Evolutionary conservation across 1,140 invertebrate species (phyloP), one percentile per base, ranked within the genome.

Genomic region (Chrysomallon squamiferum): DNA sequence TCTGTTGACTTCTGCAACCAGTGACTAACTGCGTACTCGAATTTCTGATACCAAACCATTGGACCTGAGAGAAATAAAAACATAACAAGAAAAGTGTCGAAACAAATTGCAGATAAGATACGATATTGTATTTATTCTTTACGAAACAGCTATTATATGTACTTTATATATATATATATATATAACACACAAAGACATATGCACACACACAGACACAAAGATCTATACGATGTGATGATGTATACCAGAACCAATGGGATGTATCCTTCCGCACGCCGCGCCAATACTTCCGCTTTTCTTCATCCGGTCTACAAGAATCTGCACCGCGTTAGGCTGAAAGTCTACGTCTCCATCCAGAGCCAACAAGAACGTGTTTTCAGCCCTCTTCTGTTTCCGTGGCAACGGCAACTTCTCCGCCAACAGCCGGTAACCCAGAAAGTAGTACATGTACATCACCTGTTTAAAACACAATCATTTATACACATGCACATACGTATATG

Each of bases 401-500:
- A 98, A 95, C 2, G 41, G 11, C 22, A 71, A 65, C 0, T 68
- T 62, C 41, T 72, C 47, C 2, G 43, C 54, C 63, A 78, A 59
- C 5, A 78, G 60, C 30, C 66, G 65, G 47, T 76, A 71, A 29
- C 72, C 76, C 29, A 78, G 72, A 61, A 90, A 79, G 80, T 98
- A 99, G 89, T 99, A 99, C 95, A 99, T 97, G 89, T 99, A 98
- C 96, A 98, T 98, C 9, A 97, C 95, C 90, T 92, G 76, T 15
- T 68, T 2, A 41, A 43, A 47, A 47, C n/a, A n/a, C n/a, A n/a
- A n/a, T n/a, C n/a, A n/a, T n/a, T n/a, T n/a, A n/a, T n/a, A n/a
- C n/a, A n/a, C 6, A 22, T 22, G 2, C 5, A 62, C 11, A 43
- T n/a, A 43, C 9, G 9, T 9, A 43, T 43, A n/a, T n/a, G n/a